Percentiles rank a stretch among this genome's conserved stretches.
These are phyloP conservation scores for Climacteris rufus DNA, from an alignment of 2,113 vertebrate species.

Conservation along the genomic window DNA sequence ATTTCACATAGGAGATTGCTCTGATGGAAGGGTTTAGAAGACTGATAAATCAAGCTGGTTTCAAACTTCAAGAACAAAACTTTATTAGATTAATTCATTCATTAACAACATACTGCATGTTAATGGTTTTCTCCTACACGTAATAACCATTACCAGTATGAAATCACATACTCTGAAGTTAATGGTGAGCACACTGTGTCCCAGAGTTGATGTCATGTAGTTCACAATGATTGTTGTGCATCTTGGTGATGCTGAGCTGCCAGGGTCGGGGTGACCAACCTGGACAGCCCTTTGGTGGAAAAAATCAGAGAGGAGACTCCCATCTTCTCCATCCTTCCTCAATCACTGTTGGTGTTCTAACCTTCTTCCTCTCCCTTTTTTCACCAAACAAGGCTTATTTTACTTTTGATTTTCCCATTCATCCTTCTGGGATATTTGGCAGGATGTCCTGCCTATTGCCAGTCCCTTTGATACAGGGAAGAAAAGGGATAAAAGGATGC, in stretches of 20 bases:
- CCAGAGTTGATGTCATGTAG: fast-evolving
- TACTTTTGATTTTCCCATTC: background rate
- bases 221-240: background rate
- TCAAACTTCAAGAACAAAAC: background rate
- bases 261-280: background rate
- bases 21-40: background rate
- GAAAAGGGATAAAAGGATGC: too few species aligned
- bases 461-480: too few species aligned
- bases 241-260: background rate
- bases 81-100: background rate
- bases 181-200: background rate
- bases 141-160: background rate
- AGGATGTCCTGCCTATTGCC: background rate
- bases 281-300: background rate
- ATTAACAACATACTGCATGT: background rate
- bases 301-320: background rate
- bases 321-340: background rate
- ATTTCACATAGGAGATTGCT: background rate
- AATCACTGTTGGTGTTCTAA: background rate
- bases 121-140: background rate
- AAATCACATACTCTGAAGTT: background rate
- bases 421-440: background rate
- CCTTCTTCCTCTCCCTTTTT: background rate
- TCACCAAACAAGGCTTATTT: background rate
- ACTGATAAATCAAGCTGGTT: background rate